Evolutionary conservation across 2,113 vertebrate genomes (phyloP).

Genomic region (Istiophorus platypterus): DNA sequence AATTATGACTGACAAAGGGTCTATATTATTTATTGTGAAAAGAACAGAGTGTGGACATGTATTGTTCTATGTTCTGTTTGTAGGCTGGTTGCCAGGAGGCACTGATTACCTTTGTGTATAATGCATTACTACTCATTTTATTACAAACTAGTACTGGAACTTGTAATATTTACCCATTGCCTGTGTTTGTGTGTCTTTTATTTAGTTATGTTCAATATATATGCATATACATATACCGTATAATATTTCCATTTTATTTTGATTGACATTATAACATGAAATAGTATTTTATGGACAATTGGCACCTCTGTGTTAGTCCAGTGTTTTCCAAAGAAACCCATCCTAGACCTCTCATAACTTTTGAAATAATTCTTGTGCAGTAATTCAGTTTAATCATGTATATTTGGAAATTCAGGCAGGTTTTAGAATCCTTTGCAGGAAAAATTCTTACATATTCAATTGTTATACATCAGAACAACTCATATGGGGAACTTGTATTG

Average conservation of each 20-base stretch:
- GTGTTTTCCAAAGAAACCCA: not conserved
- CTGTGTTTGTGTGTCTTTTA: not conserved
- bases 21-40: not conserved
- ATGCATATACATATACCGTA: too few species aligned
- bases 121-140: not conserved
- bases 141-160: not conserved
- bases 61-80: not conserved
- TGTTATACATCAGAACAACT: not conserved
- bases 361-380: too few species aligned
- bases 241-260: too few species aligned
- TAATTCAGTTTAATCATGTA: not conserved
- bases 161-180: not conserved
- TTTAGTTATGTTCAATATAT: too few species aligned
- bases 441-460: not conserved
- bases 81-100: not conserved
- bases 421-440: not conserved
- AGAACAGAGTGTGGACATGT: not conserved
- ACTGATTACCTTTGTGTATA: not conserved
- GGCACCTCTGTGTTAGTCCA: not conserved
- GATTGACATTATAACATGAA: too few species aligned
- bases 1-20: not conserved
- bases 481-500: not conserved
- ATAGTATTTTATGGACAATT: not conserved
- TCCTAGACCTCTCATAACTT: too few species aligned
- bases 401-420: not conserved